Percentiles rank a stretch among this genome's conserved stretches.
phyloP scores from a whole-genome alignment of 2,888 invertebrate genomes.

The Mesorhabditis sp. region DNA sequence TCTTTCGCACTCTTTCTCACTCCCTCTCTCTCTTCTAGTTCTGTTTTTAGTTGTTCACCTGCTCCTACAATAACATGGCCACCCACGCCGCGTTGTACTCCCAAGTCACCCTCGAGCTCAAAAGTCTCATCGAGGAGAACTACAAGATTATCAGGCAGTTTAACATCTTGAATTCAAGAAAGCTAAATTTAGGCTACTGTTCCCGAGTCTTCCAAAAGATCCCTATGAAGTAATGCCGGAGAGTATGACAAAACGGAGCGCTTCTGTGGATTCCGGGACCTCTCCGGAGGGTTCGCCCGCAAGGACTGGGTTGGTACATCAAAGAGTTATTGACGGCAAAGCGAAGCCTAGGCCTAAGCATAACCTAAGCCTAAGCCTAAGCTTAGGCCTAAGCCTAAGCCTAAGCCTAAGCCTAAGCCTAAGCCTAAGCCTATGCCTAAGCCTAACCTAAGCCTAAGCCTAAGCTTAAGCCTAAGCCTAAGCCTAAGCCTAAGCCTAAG shows the following conservation, averaged over 20 bases:
- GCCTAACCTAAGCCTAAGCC: no score
- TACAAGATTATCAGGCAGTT: slow-evolving; percentile 20
- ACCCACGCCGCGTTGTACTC: slow-evolving; percentile 30
- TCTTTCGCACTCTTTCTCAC: background rate
- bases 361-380: no score
- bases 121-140: slow-evolving; percentile 17
- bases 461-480: no score
- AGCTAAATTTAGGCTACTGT: background rate
- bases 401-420: no score
- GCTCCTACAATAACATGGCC: slow-evolving; percentile 26
- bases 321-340: no score
- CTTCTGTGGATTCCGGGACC: background rate
- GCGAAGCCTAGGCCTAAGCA: no score
- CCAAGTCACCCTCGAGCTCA: slow-evolving; percentile 24
- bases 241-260: background rate
- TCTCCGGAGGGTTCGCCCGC: background rate
- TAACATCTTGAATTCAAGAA: background rate
- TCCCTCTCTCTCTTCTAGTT: slow-evolving; percentile 7
- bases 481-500: no score
- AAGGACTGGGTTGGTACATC: background rate
- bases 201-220: background rate
- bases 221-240: background rate
- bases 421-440: no score
- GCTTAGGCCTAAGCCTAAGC: no score
- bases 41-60: slow-evolving; percentile 21